Evolutionary conservation across 2,797 vertebrate species (phyloP).

Genomic region (Fratercula arctica): DNA sequence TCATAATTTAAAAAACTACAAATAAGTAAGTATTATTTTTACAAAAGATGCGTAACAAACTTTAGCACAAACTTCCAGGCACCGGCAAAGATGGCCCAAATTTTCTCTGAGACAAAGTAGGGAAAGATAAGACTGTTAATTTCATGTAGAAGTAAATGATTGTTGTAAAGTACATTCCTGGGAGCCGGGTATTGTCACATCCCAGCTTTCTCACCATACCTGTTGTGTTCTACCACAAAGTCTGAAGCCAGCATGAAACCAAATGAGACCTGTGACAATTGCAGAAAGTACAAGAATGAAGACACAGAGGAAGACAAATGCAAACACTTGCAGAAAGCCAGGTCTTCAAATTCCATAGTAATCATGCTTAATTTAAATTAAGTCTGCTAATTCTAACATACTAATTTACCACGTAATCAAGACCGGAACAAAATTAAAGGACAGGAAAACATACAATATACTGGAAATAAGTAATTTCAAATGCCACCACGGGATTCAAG

Average conservation of each 20-base stretch:
- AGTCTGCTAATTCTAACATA: constrained; percentile 24
- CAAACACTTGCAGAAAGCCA: background rate
- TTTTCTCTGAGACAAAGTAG: background rate
- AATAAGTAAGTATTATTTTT: background rate
- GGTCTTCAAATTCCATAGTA: constrained; percentile 20
- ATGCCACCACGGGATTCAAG: background rate
- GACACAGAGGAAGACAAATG: background rate
- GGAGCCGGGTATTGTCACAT: background rate
- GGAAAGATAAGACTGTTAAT: background rate
- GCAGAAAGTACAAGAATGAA: background rate
- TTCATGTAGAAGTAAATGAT: background rate
- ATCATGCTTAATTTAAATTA: constrained; percentile 42
- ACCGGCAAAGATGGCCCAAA: background rate
- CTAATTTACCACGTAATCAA: constrained; percentile 32
- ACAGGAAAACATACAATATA: constrained; percentile 23
- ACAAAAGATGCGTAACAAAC: background rate
- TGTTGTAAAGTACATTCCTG: background rate
- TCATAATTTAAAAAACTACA: background rate
- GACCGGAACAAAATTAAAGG: constrained; percentile 4
- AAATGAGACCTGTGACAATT: background rate
- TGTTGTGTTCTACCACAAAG: background rate
- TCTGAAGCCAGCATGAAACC: background rate
- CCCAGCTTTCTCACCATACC: background rate
- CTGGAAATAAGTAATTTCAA: constrained; percentile 21
- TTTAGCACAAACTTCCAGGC: background rate